A percentile compares a stretch with the other conserved stretches of the same genome.
These are phyloP conservation scores for Rhinichthys klamathensis DNA, from an alignment of 2,113 vertebrate genomes.

Conservation along the genomic window DNA sequence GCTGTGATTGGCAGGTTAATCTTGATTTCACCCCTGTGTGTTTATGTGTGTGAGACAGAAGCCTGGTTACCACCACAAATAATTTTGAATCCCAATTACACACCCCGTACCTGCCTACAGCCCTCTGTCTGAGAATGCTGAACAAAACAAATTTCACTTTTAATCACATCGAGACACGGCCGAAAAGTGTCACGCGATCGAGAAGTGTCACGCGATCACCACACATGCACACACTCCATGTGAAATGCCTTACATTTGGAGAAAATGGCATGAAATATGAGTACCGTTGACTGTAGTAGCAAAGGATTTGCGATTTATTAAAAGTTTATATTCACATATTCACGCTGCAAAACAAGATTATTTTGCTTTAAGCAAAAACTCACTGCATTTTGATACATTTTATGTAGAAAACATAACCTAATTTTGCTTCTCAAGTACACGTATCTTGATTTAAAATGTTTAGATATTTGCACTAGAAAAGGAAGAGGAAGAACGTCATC, in stretches of 20 bases:
- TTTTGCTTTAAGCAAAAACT: too few relatives aligned
- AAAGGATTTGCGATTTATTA: neutral
- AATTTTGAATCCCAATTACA: slow-evolving; percentile 21
- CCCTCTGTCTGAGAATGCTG: slow-evolving; percentile 30
- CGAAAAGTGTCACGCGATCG: slow-evolving; percentile 38
- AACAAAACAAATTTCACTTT: slow-evolving; percentile 37
- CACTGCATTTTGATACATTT: too few relatives aligned
- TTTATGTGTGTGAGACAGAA: neutral
- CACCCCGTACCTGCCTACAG: slow-evolving; percentile 31
- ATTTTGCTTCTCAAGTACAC: too few relatives aligned
- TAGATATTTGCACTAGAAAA: too few relatives aligned
- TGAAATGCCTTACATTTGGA: neutral
- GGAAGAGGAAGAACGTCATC: too few relatives aligned
- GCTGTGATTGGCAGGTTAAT: slow-evolving; percentile 14
- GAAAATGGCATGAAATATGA: neutral
- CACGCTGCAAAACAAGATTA: too few relatives aligned
- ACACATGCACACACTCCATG: neutral
- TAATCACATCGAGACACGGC: neutral
- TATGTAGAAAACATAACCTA: too few relatives aligned
- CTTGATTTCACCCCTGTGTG: slow-evolving; percentile 21
- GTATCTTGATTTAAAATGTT: too few relatives aligned
- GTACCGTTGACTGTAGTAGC: neutral
- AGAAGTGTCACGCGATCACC: slow-evolving; percentile 35
- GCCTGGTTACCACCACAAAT: slow-evolving; percentile 19
- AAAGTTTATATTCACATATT: too few relatives aligned